Conservation (phyloP, 2,797 vertebrate species). For the Chloroceryle amazona region DNA sequence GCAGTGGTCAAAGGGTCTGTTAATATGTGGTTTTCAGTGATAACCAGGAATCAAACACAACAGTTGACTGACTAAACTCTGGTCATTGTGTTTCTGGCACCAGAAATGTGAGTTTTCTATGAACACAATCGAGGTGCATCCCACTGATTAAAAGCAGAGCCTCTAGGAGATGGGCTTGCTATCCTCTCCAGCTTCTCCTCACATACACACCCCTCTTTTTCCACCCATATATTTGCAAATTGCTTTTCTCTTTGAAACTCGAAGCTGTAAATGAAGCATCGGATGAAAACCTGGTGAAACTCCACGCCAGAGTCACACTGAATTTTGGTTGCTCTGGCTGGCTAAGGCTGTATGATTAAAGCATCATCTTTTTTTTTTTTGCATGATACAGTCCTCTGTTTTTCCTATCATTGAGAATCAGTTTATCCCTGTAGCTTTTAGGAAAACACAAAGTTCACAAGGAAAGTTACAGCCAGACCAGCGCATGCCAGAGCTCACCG, state of each 20-base stretch:
- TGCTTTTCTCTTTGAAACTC: background rate
- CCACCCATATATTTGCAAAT: background rate
- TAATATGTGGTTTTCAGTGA: background rate
- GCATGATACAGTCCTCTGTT: background rate
- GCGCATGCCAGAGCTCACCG: background rate
- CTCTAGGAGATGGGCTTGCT: background rate
- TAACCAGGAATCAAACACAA: background rate
- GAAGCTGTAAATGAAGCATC: background rate
- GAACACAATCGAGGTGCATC: background rate
- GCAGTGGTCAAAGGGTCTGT: background rate
- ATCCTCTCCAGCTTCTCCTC: background rate
- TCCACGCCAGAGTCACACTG: background rate
- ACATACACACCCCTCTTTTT: background rate
- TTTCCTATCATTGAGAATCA: background rate
- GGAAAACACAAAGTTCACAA: background rate
- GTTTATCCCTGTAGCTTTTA: background rate
- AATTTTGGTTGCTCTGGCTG: background rate
- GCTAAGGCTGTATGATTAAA: background rate
- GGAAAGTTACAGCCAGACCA: background rate
- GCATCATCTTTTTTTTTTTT: background rate
- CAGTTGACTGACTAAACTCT: background rate
- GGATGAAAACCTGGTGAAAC: background rate
- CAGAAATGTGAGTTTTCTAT: background rate
- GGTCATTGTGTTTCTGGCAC: background rate
- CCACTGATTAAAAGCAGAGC: background rate